phyloP scores from a whole-genome alignment of 2,113 vertebrate species.

The Heterotis niloticus region DNA sequence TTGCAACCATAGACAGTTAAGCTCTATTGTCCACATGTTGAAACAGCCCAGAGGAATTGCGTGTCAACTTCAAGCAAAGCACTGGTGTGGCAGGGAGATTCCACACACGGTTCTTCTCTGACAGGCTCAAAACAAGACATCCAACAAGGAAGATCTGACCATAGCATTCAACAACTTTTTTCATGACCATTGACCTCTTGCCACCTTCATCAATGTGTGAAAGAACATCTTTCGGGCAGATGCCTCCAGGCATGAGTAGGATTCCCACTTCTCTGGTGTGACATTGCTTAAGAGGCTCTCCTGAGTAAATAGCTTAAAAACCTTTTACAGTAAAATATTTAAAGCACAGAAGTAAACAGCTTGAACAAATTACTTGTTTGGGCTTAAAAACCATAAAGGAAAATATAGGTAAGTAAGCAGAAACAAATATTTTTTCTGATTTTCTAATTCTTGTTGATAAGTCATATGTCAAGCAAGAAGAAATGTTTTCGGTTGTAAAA shows the following conservation, averaged over 20 bases:
- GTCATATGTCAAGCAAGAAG: background rate
- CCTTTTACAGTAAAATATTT: constrained; percentile 8
- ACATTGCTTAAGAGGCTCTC: background rate
- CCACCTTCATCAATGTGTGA: constrained; percentile 19
- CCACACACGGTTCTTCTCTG: constrained; percentile 28
- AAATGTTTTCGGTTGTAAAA: background rate
- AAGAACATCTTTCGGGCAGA: constrained; percentile 47
- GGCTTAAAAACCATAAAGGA: background rate
- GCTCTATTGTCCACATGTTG: background rate
- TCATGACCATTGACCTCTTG: constrained; percentile 33
- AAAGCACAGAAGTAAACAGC: background rate
- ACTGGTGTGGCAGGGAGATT: background rate
- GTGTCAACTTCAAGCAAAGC: background rate
- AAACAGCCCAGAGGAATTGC: constrained; percentile 17
- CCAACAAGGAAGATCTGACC: constrained; percentile 27
- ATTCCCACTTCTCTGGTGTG: background rate
- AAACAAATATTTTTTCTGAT: background rate
- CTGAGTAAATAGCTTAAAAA: background rate
- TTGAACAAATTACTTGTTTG: background rate
- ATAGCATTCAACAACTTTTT: constrained; percentile 35
- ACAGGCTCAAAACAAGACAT: constrained; percentile 49
- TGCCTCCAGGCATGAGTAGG: constrained; percentile 27
- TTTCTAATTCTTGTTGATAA: background rate
- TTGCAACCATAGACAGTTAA: background rate
- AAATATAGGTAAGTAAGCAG: background rate